Evolutionary conservation across 2,113 vertebrate genomes (phyloP).

Genomic region (Sus scrofa): T2T-Sscrofa CM000830.6:15641001-15641500

Average conservation of each 20-base stretch:
- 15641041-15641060: background rate
- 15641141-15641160: conserved; percentile 40
- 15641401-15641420: conserved; percentile 16
- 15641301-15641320: background rate
- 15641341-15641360: conserved; percentile 14
- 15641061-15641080: background rate
- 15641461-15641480: background rate
- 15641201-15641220: background rate
- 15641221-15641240: background rate
- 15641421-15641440: background rate
- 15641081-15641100: conserved; percentile 39
- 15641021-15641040: conserved; percentile 27
- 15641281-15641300: background rate
- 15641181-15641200: background rate
- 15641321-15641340: background rate
- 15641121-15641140: conserved; percentile 43
- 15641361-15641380: background rate
- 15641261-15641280: background rate
- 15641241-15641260: background rate
- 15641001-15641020: conserved; percentile 47
- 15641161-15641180: background rate
- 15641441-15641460: background rate
- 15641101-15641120: conserved; percentile 33
- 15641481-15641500: background rate
- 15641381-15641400: background rate